Base-by-base conservation (phyloP, 2,113 vertebrate genomes). In the Garra rufa region DNA sequence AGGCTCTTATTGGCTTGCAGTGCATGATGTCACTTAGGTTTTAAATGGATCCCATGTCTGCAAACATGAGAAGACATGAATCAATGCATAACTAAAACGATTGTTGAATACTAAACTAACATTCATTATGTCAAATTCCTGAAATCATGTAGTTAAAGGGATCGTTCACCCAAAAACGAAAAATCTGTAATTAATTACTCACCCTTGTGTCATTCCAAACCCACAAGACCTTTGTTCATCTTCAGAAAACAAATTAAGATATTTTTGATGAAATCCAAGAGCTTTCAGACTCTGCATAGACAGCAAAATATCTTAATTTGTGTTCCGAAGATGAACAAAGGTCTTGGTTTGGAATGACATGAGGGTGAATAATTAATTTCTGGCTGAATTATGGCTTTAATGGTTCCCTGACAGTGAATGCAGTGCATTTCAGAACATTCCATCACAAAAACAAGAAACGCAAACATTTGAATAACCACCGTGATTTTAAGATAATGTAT, bases 1-100 rank as follows among this genome's bases (percentile, higher is more conserved):
- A 55, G 43, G 76, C 50, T 83, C 41, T 82, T 52, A 85, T 85
- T 86, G 83, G 85, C 75, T 81, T 81, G 75, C 55, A 86, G 85
- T 85, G 86, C 80, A 89, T 89, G 82, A 85, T 76, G 82, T 81
- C 82, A 88, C 48, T 79, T 41, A 67, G 26, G 43, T 63, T 41
- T 78, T 59, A 19, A 59, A 38, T 85, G 83, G 79, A 82, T 59
- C 69, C 5, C 14, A 82, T 67, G 59, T 61, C 43, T 81, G 69
- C 30, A 50, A 85, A 38, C 38, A 83, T 17, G 46, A 71, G 43
- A 57, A 82, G 15, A 83, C 52, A 80, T 75, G 28, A 76, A 70
- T 41, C 52, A n/a, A 11, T 41, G 34, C 7, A 69, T 9, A 41
- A 70, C 19, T 70, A 70, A 70, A 41, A 41, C 9, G 0, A 17